These are phyloP conservation scores for Sorex araneus DNA, from an alignment of 2,113 vertebrate genomes.

Conservation along the genomic window DNA sequence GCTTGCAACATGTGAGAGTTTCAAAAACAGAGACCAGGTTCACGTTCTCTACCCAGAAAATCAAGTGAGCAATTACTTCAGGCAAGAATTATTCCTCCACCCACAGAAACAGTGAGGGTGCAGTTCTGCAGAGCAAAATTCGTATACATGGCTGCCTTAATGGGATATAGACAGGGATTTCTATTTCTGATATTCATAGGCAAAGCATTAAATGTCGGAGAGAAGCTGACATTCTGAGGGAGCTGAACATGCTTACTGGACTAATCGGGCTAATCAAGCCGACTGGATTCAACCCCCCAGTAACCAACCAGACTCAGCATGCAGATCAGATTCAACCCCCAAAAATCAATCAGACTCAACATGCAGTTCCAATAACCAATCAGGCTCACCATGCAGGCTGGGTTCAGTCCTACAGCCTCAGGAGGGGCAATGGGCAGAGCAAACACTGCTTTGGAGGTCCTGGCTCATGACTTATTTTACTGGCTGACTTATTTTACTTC, in stretches of 20 bases:
- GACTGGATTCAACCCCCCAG: too few relatives aligned
- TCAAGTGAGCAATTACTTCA: neutral
- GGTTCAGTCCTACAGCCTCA: neutral
- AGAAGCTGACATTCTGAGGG: neutral
- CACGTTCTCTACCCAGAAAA: neutral
- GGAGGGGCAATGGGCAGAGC: neutral
- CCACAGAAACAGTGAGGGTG: neutral
- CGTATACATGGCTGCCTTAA: neutral
- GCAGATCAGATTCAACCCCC: too few relatives aligned
- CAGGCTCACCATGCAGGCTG: neutral
- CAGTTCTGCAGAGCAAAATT: neutral
- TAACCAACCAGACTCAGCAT: too few relatives aligned
- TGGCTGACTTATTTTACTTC: constrained; percentile 50
- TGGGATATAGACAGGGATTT: neutral
- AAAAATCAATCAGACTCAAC: too few relatives aligned
- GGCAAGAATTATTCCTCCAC: neutral
- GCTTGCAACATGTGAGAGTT: neutral
- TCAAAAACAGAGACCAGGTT: neutral
- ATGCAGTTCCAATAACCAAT: too few relatives aligned
- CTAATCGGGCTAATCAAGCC: too few relatives aligned
- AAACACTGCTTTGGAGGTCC: neutral
- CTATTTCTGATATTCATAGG: neutral
- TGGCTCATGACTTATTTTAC: too few relatives aligned
- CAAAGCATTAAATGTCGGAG: neutral
- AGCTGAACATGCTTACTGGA: neutral